Evolutionary conservation across 1,140 invertebrate genomes (phyloP).

Genomic region (Ips typographus): DNA sequence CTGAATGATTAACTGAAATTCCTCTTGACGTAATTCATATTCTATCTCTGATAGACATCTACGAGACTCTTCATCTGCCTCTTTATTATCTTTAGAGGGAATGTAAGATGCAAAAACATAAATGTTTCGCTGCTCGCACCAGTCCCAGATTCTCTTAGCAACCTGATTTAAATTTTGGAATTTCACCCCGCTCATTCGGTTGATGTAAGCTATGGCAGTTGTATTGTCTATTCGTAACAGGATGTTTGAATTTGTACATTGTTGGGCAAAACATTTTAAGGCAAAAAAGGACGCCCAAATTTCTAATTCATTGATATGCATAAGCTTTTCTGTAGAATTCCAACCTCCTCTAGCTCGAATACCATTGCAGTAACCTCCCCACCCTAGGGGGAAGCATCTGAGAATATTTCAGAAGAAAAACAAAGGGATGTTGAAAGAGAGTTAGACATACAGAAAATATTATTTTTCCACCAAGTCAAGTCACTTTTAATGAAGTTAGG

Average conservation of each 20-base stretch:
- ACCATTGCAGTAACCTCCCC: too few relatives aligned
- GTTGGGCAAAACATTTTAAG: too few relatives aligned
- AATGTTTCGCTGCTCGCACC: constrained; percentile 38
- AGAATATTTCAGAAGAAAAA: background rate
- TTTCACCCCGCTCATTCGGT: background rate
- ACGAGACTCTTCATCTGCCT: constrained; percentile 24
- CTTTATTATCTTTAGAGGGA: constrained; percentile 24
- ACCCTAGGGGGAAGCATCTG: background rate
- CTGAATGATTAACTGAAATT: constrained; percentile 2
- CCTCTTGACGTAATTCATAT: background rate
- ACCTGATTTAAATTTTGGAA: constrained; percentile 9
- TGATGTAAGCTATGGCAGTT: background rate
- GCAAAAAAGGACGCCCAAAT: too few relatives aligned
- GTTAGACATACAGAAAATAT: background rate
- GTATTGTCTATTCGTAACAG: background rate
- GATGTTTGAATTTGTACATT: too few relatives aligned
- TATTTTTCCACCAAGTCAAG: background rate
- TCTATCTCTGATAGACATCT: constrained; percentile 15
- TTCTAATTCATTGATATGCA: too few relatives aligned
- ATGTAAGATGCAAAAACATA: constrained; percentile 30
- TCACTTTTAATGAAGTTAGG: background rate
- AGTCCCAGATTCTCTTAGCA: constrained; percentile 32
- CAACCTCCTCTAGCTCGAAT: too few relatives aligned
- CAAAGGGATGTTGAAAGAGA: background rate
- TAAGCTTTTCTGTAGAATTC: too few relatives aligned